Evolutionary conservation across 2,888 invertebrate species (phyloP).

Genomic region (Notodonta dromedarius): DNA sequence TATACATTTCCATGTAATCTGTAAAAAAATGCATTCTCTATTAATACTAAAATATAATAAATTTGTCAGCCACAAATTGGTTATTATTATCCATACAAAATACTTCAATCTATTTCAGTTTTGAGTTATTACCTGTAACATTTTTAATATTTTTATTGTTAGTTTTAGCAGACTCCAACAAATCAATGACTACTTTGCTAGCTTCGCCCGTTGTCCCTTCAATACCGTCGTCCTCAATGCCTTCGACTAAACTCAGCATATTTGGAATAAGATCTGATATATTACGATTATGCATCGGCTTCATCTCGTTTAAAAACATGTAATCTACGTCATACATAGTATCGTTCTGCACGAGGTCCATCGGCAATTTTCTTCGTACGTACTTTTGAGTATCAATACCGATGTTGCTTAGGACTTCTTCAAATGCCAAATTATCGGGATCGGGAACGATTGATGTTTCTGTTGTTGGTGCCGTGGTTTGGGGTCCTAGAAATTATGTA

Average conservation of each 20-base stretch:
- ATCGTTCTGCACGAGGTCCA: conserved; percentile 19
- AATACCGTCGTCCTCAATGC: conserved; percentile 7
- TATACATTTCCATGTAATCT: conserved; percentile 17
- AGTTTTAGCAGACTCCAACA: conserved; percentile 34
- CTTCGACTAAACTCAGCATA: conserved; percentile 5
- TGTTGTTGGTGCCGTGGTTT: not conserved
- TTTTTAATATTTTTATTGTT: conserved; percentile 10
- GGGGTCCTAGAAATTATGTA: not conserved
- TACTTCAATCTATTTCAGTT: not conserved
- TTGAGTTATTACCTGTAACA: conserved; percentile 18
- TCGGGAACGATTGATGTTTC: conserved; percentile 19
- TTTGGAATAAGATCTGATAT: conserved; percentile 21
- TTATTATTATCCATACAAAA: too few relatives aligned
- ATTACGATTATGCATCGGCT: conserved; percentile 19
- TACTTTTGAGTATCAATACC: conserved; percentile 37
- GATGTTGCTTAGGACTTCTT: conserved; percentile 54
- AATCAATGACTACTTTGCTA: conserved; percentile 41
- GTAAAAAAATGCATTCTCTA: conserved; percentile 7
- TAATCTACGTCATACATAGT: conserved; percentile 27
- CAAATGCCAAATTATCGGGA: conserved; percentile 50
- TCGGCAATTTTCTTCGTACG: conserved; percentile 35
- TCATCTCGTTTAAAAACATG: conserved; percentile 31
- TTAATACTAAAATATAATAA: too few relatives aligned
- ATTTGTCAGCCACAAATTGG: too few relatives aligned
- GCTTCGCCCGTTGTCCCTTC: conserved; percentile 8